These are phyloP conservation scores for Antheraea yamamai DNA, from an alignment of 2,888 invertebrate species.

Conservation along the genomic window DNA sequence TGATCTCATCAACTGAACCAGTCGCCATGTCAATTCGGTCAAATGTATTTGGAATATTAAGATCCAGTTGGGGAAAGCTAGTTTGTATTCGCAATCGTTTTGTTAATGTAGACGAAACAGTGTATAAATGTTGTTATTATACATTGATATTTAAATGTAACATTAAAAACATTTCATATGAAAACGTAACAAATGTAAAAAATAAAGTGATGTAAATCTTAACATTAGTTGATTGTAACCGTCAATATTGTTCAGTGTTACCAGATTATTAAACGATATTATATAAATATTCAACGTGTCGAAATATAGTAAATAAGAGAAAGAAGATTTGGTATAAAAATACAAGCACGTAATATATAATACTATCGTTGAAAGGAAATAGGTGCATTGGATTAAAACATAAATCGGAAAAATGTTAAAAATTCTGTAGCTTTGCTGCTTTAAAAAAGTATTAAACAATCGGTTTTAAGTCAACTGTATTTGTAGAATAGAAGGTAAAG, in stretches of 20 bases:
- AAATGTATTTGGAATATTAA: conserved; percentile 21
- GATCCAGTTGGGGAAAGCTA: conserved; percentile 49
- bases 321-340: not conserved
- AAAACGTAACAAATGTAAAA: conserved; percentile 27
- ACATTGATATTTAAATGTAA: conserved; percentile 24
- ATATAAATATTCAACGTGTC: not conserved
- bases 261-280: not conserved
- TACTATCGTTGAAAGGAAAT: too few relatives aligned
- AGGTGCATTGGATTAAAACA: too few relatives aligned
- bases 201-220: not conserved
- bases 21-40: conserved; percentile 27
- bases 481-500: too few relatives aligned
- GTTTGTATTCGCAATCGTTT: conserved; percentile 31
- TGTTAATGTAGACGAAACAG: not conserved
- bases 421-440: too few relatives aligned
- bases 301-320: too few relatives aligned
- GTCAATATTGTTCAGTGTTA: not conserved
- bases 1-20: conserved; percentile 45
- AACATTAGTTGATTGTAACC: not conserved
- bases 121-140: not conserved
- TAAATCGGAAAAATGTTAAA: too few relatives aligned
- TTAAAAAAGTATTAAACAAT: too few relatives aligned
- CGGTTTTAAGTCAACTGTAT: too few relatives aligned
- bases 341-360: too few relatives aligned
- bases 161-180: conserved; percentile 34